Evolutionary conservation across 92 coral and sea anemone species (phyloP).

Genomic region (Bergia sp.): DNA sequence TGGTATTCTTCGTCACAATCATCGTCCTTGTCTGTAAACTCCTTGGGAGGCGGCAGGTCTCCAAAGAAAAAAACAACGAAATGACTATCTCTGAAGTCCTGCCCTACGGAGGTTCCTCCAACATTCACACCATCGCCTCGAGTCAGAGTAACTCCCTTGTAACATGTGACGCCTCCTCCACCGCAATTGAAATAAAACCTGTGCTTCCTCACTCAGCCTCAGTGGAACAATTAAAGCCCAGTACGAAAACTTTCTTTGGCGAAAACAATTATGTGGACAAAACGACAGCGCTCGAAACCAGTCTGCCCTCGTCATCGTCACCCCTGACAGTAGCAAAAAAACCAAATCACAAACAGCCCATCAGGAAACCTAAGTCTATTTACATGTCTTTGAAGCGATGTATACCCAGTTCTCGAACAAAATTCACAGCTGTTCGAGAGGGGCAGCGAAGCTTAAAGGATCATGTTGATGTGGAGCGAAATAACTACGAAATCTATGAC

Average conservation of each 20-base stretch:
- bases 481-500: not conserved
- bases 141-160: not conserved
- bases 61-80: not conserved
- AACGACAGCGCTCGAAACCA: not conserved
- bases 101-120: not conserved
- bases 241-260: constrained; percentile 1
- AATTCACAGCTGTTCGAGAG: not conserved
- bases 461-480: not conserved
- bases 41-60: not conserved
- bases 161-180: not conserved
- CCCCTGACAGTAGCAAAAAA: not conserved
- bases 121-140: constrained; percentile 33
- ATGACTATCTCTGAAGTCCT: not conserved
- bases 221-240: not conserved
- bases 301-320: not conserved
- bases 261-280: not conserved
- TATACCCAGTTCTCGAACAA: not conserved
- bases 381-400: constrained; percentile 35
- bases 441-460: not conserved
- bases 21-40: constrained; percentile 20
- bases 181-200: constrained; percentile 27
- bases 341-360: not conserved
- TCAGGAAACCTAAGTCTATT: not conserved
- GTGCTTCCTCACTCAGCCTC: not conserved
- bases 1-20: not conserved